A percentile compares a stretch with the other conserved stretches of the same genome.
These are phyloP conservation scores for Punctoribates punctum DNA, from an alignment of 2,888 invertebrate genomes.

Conservation along the genomic window DNA sequence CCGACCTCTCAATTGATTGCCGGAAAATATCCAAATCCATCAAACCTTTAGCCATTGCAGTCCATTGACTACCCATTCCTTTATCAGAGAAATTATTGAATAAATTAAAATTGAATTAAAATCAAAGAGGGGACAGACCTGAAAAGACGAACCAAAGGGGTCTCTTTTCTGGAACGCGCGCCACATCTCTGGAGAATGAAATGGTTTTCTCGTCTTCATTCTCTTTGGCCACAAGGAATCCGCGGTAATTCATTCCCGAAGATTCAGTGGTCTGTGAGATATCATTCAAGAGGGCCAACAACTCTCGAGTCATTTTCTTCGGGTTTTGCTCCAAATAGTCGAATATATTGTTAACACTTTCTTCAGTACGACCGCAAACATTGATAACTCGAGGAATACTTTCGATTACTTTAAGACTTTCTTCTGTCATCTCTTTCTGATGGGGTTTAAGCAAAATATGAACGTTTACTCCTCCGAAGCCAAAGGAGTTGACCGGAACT, in stretches of 20 bases:
- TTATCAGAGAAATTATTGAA: too few species aligned
- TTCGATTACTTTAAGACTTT: constrained; percentile 36
- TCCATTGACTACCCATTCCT: constrained; percentile 93
- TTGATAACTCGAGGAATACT: constrained; percentile 66
- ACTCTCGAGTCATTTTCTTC: constrained; percentile 63
- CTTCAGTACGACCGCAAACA: constrained; percentile 80
- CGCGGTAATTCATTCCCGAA: constrained; percentile 45
- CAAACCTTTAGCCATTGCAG: constrained; percentile 85
- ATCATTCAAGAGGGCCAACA: constrained; percentile 71
- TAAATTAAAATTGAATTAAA: neutral
- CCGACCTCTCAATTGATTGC: constrained; percentile 69
- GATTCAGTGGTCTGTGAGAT: constrained; percentile 59
- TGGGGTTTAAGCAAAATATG: constrained; percentile 79
- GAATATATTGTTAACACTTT: constrained; percentile 66
- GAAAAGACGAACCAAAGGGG: constrained; percentile 94
- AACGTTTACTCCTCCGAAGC: constrained; percentile 97
- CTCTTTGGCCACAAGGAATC: constrained; percentile 44
- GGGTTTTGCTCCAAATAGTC: constrained; percentile 57
- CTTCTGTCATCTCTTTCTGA: constrained; percentile 56
- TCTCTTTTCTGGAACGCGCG: constrained; percentile 60
- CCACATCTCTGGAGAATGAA: constrained; percentile 50
- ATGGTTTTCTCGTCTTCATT: constrained; percentile 26
- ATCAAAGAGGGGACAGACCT: constrained; percentile 58
- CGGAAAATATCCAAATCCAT: constrained; percentile 78
- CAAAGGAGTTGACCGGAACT: constrained; percentile 91